phyloP scores from a whole-genome alignment of 2,797 vertebrate genomes.

The Heteromormyrus szaboi region DNA sequence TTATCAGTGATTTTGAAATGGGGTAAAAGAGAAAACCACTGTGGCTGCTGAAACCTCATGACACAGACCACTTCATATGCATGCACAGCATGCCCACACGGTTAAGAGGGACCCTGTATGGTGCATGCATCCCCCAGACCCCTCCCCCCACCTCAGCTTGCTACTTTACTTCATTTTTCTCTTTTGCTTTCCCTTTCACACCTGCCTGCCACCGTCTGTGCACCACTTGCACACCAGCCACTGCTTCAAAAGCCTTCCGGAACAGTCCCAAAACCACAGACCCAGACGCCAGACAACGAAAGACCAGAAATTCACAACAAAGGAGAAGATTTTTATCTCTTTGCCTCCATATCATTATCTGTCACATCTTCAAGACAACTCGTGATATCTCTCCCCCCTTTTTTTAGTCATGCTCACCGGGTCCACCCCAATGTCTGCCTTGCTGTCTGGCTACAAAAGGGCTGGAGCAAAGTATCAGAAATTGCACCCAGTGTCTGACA shows the following conservation, averaged over 20 bases:
- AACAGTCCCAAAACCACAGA: background rate
- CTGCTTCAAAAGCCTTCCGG: background rate
- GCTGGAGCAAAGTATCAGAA: background rate
- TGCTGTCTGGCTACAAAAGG: background rate
- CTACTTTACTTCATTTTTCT: background rate
- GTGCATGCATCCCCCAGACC: background rate
- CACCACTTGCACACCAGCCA: background rate
- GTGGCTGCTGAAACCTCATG: background rate
- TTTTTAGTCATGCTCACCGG: background rate
- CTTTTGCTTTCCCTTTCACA: background rate
- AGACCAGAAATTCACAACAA: background rate
- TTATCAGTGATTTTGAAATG: background rate
- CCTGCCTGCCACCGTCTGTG: background rate
- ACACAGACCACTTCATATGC: background rate
- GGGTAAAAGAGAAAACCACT: background rate
- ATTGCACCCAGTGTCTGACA: background rate
- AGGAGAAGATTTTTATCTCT: background rate
- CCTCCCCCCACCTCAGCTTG: background rate
- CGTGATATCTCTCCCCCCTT: background rate
- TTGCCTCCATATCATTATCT: background rate
- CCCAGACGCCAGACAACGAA: background rate
- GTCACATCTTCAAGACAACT: slow-evolving; percentile 2
- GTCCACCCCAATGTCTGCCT: background rate
- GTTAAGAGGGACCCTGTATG: background rate
- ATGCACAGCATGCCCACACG: background rate